Evolutionary conservation across 2,113 vertebrate genomes (phyloP).

Genomic region (Illadopsis cleaveri): DNA sequence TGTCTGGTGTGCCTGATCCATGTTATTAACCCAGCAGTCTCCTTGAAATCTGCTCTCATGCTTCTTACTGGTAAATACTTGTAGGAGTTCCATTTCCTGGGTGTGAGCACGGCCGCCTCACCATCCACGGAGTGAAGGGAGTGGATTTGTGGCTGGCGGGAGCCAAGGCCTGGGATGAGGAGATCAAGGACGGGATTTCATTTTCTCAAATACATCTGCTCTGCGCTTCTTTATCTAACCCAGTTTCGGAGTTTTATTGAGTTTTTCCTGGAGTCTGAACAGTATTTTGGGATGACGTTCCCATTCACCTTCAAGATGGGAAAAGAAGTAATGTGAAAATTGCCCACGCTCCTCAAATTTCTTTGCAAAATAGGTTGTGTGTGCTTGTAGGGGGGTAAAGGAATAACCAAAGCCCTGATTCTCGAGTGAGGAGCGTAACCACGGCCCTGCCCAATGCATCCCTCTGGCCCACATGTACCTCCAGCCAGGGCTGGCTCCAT

Average conservation of each 20-base stretch:
- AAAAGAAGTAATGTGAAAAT: background rate
- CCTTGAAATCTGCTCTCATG: background rate
- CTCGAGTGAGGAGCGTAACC: fast-evolving
- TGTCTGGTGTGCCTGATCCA: fast-evolving
- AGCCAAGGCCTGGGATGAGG: background rate
- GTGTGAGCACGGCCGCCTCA: fast-evolving
- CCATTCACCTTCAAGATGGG: background rate
- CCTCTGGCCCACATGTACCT: fast-evolving
- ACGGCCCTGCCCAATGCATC: background rate
- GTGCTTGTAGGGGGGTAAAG: background rate
- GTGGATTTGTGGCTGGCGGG: fast-evolving
- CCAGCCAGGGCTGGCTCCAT: background rate
- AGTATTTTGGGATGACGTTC: background rate
- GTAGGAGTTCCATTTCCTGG: background rate
- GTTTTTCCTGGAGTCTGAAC: background rate
- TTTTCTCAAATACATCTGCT: background rate
- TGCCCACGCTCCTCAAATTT: background rate
- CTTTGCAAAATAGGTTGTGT: background rate
- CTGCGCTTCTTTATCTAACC: background rate
- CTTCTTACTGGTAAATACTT: background rate
- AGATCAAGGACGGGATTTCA: background rate
- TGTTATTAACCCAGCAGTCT: background rate
- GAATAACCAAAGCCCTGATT: background rate
- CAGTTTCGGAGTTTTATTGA: background rate
- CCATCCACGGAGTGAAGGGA: fast-evolving